Conservation (phyloP, 2,113 vertebrate genomes). For the Tiliqua scincoides region DNA sequence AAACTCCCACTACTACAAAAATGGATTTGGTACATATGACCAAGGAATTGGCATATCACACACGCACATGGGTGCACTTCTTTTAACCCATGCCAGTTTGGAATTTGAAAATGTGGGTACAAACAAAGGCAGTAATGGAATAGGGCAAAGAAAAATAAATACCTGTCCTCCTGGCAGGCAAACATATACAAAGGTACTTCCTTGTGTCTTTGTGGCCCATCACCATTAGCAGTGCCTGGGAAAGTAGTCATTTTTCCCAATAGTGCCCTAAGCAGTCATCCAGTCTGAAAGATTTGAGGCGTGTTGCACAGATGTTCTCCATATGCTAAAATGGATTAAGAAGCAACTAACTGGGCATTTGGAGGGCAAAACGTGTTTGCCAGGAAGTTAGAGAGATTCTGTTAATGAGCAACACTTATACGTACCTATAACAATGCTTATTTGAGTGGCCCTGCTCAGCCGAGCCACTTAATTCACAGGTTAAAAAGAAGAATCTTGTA, state of each 20-base stretch:
- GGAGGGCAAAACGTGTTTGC: neutral
- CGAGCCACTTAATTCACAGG: no score
- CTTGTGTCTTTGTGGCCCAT: neutral
- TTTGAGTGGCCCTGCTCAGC: neutral
- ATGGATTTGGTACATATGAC: neutral
- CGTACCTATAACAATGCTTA: neutral
- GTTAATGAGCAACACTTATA: neutral
- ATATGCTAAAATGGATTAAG: neutral
- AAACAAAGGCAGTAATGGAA: no score
- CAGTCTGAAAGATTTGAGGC: neutral
- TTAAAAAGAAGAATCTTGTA: no score
- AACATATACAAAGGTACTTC: neutral
- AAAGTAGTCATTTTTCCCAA: neutral
- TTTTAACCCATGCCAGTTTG: no score
- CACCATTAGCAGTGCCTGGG: neutral
- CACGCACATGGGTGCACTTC: neutral
- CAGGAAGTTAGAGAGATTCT: neutral
- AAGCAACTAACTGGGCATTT: neutral
- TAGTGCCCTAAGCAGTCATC: neutral
- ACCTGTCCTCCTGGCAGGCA: neutral
- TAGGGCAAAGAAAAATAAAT: no score
- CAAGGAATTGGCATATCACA: neutral
- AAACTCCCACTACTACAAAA: neutral
- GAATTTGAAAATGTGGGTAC: no score
- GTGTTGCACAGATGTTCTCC: neutral